Conservation (phyloP, 2,888 invertebrate genomes). For the Drosophila pseudotakahashii region DNA sequence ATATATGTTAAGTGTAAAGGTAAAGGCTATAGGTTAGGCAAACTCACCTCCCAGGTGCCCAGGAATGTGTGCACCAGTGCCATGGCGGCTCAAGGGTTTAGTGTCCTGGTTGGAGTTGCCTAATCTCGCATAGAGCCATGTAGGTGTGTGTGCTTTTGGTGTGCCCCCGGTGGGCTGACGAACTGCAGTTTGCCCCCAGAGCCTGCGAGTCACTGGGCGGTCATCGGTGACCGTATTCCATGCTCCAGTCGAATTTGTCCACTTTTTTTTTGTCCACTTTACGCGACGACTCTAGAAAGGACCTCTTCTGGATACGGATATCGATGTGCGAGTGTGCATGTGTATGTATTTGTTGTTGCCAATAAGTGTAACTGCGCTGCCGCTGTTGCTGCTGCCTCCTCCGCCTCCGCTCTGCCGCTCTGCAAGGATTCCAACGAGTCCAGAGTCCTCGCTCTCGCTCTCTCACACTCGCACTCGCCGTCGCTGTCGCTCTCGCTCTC, state of each 20-base stretch:
- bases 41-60: conserved; percentile 86
- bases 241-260: background rate
- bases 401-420: conserved; percentile 6
- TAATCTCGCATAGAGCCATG: conserved; percentile 16
- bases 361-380: conserved; percentile 40
- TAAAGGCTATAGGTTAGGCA: no score
- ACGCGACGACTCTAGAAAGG: conserved; percentile 1
- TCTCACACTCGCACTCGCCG: no score
- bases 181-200: background rate
- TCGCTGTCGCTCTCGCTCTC: conserved; percentile 1
- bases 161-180: background rate
- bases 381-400: conserved; percentile 41
- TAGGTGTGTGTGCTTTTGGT: conserved; percentile 5
- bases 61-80: conserved; percentile 85
- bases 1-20: no score
- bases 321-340: conserved; percentile 26
- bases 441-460: background rate
- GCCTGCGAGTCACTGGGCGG: background rate
- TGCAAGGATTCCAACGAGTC: conserved; percentile 7
- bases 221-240: conserved; percentile 3
- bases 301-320: conserved; percentile 15
- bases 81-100: conserved; percentile 44
- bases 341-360: conserved; percentile 41
- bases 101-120: conserved; percentile 18
- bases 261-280: conserved; percentile 8